phyloP scores from a whole-genome alignment of 2,888 invertebrate genomes.

The Saturnia pavonia region DNA sequence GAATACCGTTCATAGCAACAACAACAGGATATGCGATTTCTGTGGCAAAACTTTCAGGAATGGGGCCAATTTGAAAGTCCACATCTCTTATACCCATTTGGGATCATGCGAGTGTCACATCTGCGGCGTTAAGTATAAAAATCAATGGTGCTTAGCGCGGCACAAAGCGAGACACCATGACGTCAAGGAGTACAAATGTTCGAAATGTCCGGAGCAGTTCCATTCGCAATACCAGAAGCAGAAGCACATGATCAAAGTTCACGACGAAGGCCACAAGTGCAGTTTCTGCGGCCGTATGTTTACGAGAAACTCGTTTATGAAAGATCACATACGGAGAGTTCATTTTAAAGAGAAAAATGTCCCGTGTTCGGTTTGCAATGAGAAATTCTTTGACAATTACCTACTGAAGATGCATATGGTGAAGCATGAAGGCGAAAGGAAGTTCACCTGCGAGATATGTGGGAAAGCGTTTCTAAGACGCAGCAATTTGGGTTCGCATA shows the following conservation, averaged over 20 bases:
- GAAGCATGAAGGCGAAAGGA: constrained; percentile 78
- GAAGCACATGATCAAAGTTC: constrained; percentile 76
- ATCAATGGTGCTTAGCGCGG: constrained; percentile 62
- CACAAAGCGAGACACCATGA: constrained; percentile 68
- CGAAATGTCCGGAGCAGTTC: constrained; percentile 69
- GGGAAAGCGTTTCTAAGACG: constrained; percentile 80
- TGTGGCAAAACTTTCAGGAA: constrained; percentile 67
- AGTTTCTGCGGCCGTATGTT: constrained; percentile 68
- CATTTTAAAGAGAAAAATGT: constrained; percentile 75
- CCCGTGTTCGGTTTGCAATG: constrained; percentile 65
- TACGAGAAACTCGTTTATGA: constrained; percentile 73
- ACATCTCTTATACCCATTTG: constrained; percentile 63
- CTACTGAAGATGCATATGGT: constrained; percentile 73
- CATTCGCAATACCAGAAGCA: constrained; percentile 77
- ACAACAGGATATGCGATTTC: constrained; percentile 69
- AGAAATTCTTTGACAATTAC: constrained; percentile 71
- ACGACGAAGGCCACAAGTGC: constrained; percentile 70
- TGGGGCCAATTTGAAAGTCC: constrained; percentile 61
- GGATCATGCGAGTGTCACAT: constrained; percentile 61
- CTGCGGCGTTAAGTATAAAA: constrained; percentile 64
- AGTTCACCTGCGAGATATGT: constrained; percentile 81
- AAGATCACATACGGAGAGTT: constrained; percentile 67
- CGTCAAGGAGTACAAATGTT: constrained; percentile 67
- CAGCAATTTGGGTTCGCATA: constrained; percentile 82
- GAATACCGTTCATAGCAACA: constrained; percentile 66